Evolutionary conservation across 2,797 vertebrate species (phyloP), one percentile per base, ranked within the genome.

Genomic region (Silurus lanzhouensis): DNA sequence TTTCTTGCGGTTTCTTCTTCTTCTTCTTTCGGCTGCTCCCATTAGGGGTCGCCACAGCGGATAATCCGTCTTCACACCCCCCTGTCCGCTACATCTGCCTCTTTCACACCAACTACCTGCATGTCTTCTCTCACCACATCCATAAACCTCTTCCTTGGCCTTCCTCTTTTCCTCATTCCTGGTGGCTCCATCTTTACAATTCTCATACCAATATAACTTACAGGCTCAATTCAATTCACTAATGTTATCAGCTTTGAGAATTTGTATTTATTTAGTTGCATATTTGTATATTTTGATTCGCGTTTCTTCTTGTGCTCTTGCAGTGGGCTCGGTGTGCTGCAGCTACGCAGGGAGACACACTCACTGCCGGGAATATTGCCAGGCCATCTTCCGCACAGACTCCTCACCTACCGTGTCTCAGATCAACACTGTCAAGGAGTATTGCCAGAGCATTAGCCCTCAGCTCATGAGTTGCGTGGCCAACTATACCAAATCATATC

Each of bases 301-400:
- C 19, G 3, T 81, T 46, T 76, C 44, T 14, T 78, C 66, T 44
- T 64, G 71, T 88, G 79, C 72, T 72, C 12, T 83, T 88, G 1
- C 88, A 99, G 98, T 98, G 97, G 98, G 98, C 79, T 99, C 98
- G 0, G 94, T 98, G 0, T 99, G 98, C 91, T 99, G 98, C 93
- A 95, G 97, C 88, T 98, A 98, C 0, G 98, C 97, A 66, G 98
- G 98, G 9, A 97, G 98, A 86, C 97, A 99, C 90, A 99, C 98
- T 14, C 98, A 97, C 93, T 99, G 98, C 86, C 94, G 97, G 63
- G 98, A 99, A 85, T 99, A 97, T 90, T 99, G 98, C 90, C 98
- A 99, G 93, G 98, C 98, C 85, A 99, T 99, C 94, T 99, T 99
- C 93, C 96, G 98, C 88, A 99, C 97, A 1, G 98, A 99, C 93